These are phyloP conservation scores for Saccostrea glomerata DNA, from an alignment of 1,140 invertebrate genomes.

Conservation along the genomic window DNA sequence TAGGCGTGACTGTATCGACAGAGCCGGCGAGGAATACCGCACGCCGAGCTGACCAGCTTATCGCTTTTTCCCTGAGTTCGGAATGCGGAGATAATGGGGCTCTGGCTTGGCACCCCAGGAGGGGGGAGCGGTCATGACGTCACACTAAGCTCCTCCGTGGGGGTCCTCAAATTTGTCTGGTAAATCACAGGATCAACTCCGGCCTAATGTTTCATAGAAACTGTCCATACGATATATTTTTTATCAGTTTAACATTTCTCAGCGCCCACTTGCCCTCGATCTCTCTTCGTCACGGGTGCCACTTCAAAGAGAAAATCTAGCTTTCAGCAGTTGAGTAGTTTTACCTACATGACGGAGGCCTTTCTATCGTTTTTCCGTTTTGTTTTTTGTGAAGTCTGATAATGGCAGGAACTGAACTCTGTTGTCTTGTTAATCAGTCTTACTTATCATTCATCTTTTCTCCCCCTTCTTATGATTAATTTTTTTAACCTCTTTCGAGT, in stretches of 20 bases:
- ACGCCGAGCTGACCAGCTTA: not conserved
- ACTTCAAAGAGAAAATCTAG: not conserved
- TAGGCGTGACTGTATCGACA: not conserved
- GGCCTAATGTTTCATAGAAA: not conserved
- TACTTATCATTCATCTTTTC: not conserved
- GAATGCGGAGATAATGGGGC: not conserved
- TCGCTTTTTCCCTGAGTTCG: not conserved
- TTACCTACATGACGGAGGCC: not conserved
- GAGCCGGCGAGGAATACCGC: not conserved
- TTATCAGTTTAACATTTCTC: not conserved
- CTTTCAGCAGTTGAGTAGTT: not conserved
- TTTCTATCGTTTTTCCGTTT: not conserved
- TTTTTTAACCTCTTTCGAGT: not conserved
- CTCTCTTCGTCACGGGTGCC: not conserved
- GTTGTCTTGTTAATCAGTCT: not conserved
- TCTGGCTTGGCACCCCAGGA: not conserved
- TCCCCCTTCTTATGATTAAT: not conserved
- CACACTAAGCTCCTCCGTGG: not conserved
- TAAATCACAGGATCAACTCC: not conserved
- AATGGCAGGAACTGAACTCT: not conserved
- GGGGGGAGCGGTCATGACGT: not conserved
- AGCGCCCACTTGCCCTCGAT: not conserved
- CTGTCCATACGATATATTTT: not conserved
- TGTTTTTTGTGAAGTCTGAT: conserved; percentile 14
- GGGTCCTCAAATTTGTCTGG: not conserved